Evolutionary conservation across 64 coral and sea anemone genomes (phyloP).

Genomic region (Orbicella faveolata): DNA sequence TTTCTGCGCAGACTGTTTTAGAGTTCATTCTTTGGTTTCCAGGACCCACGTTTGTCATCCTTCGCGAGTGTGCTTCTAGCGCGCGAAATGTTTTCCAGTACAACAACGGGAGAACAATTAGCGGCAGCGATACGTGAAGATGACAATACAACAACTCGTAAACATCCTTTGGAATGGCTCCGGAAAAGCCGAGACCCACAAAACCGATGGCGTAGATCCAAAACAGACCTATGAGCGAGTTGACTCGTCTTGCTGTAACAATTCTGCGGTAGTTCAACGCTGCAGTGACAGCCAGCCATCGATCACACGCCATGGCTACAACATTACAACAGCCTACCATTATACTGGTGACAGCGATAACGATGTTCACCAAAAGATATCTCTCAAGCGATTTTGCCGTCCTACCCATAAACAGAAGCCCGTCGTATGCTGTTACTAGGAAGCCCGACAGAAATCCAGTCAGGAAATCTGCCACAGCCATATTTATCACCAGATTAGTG

Average conservation of each 20-base stretch:
- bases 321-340: slow-evolving; percentile 7
- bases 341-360: background rate
- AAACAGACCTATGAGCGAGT: background rate
- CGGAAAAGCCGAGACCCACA: background rate
- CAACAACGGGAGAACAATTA: background rate
- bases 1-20: background rate
- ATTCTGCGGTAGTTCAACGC: background rate
- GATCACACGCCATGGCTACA: slow-evolving; percentile 13
- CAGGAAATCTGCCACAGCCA: slow-evolving; percentile 1
- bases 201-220: slow-evolving; percentile 11
- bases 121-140: background rate
- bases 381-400: background rate
- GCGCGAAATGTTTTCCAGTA: background rate
- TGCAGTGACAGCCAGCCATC: background rate
- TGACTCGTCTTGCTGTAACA: slow-evolving; percentile 4
- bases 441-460: background rate
- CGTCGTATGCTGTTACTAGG: background rate
- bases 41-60: background rate
- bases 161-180: background rate
- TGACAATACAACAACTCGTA: background rate
- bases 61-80: background rate
- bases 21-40: background rate
- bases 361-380: background rate
- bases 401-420: background rate
- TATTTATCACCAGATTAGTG: background rate